Base-by-base conservation (phyloP, 2,113 vertebrate genomes). In the Heliornis fulica region DNA sequence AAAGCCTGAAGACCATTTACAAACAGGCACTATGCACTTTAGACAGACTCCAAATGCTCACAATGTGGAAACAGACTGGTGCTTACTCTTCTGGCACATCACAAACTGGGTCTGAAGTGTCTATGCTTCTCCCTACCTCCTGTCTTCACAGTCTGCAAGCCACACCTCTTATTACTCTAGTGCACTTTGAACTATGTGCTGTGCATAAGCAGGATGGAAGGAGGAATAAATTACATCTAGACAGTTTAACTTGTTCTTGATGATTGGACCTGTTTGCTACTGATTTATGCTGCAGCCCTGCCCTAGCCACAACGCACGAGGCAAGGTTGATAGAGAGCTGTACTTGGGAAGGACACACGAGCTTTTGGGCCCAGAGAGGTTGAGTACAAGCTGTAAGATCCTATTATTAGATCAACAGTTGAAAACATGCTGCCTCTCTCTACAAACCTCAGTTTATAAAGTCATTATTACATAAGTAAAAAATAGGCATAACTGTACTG, bases 281-380 rank as follows among this genome's bases (percentile, higher is more conserved):
- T 63, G 43, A 85, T 76, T 83, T 48, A 45, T 5, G 1, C 15
- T n/a, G 28, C 45, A 76, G 15, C 21, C 41, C 3, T 83, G 63
- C 50, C 53, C 3, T 38, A 64, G 19, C 18, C n/a, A 53, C 31
- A 82, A 15, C 4, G 18, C 0, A 0, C 36, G 41, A 74, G 31
- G n/a, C 53, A 83, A 83, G 15, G 21, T 11, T 79, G 50, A 60
- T 5, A 40, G 20, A 46, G 10, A 61, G 65, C 0, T 1, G n/a
- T 64, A 28, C 17, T 61, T 21, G 17, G 8, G 23, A 40, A 76
- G 76, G 51, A 89, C 50, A 71, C 9, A 15, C 40, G 32, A 68
- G 31, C 1, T 81, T 87, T 61, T 29, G 13, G 29, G 4, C 16
- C 13, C 28, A 41, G 71, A 38, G 31, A 53, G 6, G 4, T 80